Percentiles rank a stretch among this genome's conserved stretches.
Evolutionary conservation across 2,888 invertebrate genomes (phyloP).

Genomic region (Electrophaes corylata): DNA sequence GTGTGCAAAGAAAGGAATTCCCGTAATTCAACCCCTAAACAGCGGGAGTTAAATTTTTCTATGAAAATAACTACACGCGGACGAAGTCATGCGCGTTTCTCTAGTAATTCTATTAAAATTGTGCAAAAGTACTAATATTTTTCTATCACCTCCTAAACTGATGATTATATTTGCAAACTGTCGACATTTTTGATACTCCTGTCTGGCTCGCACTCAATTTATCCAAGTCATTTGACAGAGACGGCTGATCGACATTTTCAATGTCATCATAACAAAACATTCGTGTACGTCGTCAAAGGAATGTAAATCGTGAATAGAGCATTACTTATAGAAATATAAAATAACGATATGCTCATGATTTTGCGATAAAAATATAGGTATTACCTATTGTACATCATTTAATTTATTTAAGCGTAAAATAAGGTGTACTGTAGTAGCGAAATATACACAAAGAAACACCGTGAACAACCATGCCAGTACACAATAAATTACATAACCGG

Average conservation of each 20-base stretch:
- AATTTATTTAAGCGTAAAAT: neutral
- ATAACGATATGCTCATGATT: neutral
- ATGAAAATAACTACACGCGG: too few species aligned
- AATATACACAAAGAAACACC: constrained; percentile 2
- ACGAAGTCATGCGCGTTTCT: too few species aligned
- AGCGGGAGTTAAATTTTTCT: too few species aligned
- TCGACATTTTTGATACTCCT: neutral
- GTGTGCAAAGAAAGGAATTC: too few species aligned
- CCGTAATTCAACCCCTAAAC: too few species aligned
- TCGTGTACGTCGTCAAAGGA: neutral
- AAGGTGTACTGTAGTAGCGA: constrained; percentile 1
- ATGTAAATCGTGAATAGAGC: neutral
- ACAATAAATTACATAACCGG: constrained; percentile 68
- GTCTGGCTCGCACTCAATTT: neutral
- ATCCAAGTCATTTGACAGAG: constrained; percentile 4
- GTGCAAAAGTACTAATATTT: too few species aligned
- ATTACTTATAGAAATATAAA: neutral
- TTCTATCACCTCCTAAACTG: too few species aligned
- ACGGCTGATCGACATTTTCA: constrained; percentile 6
- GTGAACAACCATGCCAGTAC: constrained; percentile 20
- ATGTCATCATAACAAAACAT: constrained; percentile 20
- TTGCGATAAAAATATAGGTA: neutral
- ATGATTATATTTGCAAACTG: neutral
- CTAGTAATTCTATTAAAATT: too few species aligned
- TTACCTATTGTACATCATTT: neutral